Base-by-base conservation (phyloP, 2,797 vertebrate species). In the Scomberomorus guttatus region DNA sequence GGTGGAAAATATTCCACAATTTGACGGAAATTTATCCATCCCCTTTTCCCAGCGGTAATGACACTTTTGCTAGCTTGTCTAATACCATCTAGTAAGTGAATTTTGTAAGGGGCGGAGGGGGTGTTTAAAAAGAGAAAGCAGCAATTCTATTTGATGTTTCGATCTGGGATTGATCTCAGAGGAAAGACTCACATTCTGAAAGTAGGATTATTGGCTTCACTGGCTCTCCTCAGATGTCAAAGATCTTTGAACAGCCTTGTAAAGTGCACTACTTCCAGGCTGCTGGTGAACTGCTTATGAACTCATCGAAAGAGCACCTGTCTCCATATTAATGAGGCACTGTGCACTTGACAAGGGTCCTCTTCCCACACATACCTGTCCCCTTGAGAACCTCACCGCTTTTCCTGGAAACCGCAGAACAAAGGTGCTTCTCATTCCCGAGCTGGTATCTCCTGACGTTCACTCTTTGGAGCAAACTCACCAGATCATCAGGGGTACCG, bases 181-280 rank as follows among this genome's bases (percentile, higher is more conserved):
- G 96, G 96, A 98, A 97, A 96, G 96, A 96, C 97, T 94, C 94
- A 93, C 96, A 96, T 98, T 97, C 97, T 97, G 97, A 98, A 97
- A 98, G 97, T 95, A 93, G 97, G 98, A 98, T 99, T 99, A 99
- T 98, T 98, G 98, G 98, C 98, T 99, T 97, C 94, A 94, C 96
- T 95, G 96, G 96, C 97, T 98, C 97, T 96, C 91, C 96, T 98
- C 96, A 98, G 97, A 99, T 98, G 97, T 98, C 96, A 96, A 94
- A 97, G 97, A 98, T 99, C 97, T 98, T 98, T 98, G 97, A 98
- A 97, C 96, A 97, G 96, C 96, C 96, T 97, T 97, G 96, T 96
- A 97, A 99, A 98, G 96, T 97, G 95, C 97, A 96, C 95, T 95
- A 95, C 96, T 97, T 97, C 96, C 95, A 93, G 92, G 95, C 95